Conservation (phyloP, 2,113 vertebrate genomes). For the Fulmarus glacialis region DNA sequence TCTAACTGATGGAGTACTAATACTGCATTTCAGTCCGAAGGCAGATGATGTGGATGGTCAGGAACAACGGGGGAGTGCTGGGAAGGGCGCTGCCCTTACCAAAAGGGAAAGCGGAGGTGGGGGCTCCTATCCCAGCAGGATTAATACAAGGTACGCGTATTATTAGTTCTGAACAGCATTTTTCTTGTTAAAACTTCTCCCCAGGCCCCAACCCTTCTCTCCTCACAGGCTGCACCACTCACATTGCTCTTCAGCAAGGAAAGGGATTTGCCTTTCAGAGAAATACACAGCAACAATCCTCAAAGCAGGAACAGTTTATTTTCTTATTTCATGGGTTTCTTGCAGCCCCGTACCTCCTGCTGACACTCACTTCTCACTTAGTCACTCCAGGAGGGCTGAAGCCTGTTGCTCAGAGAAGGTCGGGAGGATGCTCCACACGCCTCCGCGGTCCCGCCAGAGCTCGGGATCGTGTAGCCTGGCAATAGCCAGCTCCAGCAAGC, state of each 20-base stretch:
- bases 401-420: not conserved
- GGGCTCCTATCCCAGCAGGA: not conserved
- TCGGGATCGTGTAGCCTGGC: not conserved
- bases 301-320: not conserved
- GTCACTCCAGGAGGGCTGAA: not conserved
- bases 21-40: accelerated
- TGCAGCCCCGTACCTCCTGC: not conserved
- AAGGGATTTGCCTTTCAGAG: not conserved
- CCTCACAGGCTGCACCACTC: not conserved
- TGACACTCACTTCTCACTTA: not conserved
- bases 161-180: not conserved
- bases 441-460: accelerated
- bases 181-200: not conserved
- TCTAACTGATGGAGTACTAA: not conserved
- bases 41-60: not conserved
- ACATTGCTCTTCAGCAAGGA: not conserved
- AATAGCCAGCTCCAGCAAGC: no score
- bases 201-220: not conserved
- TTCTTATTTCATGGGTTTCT: not conserved
- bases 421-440: accelerated
- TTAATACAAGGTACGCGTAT: accelerated
- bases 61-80: accelerated
- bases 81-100: not conserved
- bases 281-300: not conserved
- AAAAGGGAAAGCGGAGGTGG: no score